A percentile compares a stretch with the other conserved stretches of the same genome.
phyloP scores from a whole-genome alignment of 2,888 invertebrate species.

The Sinelater perroti region DNA sequence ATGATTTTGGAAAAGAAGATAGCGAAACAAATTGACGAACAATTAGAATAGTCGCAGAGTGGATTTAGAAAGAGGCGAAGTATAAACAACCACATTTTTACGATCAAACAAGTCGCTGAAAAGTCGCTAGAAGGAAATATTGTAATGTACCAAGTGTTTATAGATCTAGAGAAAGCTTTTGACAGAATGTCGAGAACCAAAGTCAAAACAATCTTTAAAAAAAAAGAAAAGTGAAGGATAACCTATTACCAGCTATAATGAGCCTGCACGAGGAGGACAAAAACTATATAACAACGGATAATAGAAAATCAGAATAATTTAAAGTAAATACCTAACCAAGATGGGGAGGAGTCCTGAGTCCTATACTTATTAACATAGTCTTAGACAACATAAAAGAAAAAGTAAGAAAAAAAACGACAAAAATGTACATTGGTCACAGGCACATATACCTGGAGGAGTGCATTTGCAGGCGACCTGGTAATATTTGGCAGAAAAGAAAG shows the following conservation, averaged over 20 bases:
- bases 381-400: background rate
- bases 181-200: background rate
- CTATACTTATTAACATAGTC: background rate
- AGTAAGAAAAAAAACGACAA: background rate
- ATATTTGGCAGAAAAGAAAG: too few relatives aligned
- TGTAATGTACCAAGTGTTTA: background rate
- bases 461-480: too few relatives aligned
- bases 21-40: background rate
- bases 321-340: background rate
- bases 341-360: background rate
- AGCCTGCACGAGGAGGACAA: background rate
- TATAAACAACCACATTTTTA: slow-evolving; percentile 7
- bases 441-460: too few relatives aligned
- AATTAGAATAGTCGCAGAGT: background rate
- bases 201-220: background rate
- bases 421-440: too few relatives aligned
- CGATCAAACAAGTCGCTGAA: too few relatives aligned
- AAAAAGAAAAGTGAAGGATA: background rate
- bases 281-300: background rate
- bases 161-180: too few relatives aligned
- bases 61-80: too few relatives aligned
- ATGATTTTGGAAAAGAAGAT: too few relatives aligned
- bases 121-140: too few relatives aligned
- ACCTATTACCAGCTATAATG: slow-evolving; percentile 1
- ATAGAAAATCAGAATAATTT: background rate